Percentiles rank a stretch among this genome's conserved stretches.
Evolutionary conservation across 2,888 invertebrate species (phyloP).

Genomic region (Lepidocyrtinus sp.): DNA sequence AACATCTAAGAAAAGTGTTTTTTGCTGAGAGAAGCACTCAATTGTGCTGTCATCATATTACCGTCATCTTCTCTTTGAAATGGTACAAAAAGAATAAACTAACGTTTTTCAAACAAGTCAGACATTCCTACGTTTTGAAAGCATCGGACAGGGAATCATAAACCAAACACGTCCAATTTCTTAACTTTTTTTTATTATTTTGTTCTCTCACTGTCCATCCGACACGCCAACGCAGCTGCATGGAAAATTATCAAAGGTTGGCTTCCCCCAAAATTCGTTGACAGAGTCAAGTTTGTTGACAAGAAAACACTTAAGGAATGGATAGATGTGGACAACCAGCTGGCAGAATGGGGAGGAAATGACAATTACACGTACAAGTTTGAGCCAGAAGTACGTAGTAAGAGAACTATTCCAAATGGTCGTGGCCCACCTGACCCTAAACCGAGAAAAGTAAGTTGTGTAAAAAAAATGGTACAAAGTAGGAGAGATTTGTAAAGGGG

Average conservation of each 20-base stretch:
- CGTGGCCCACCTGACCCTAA: slow-evolving; percentile 55
- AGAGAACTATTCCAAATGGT: slow-evolving; percentile 51
- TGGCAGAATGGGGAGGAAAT: slow-evolving; percentile 85
- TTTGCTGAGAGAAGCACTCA: neutral
- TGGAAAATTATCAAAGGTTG: slow-evolving; percentile 92
- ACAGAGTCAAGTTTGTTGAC: slow-evolving; percentile 87
- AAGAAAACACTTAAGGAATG: slow-evolving; percentile 83
- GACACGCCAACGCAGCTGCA: slow-evolving; percentile 78
- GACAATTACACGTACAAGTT: slow-evolving; percentile 83
- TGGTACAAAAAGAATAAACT: neutral
- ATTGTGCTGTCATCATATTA: slow-evolving; percentile 20
- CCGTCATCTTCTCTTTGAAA: neutral
- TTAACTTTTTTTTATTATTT: neutral
- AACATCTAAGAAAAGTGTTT: neutral
- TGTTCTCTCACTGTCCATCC: slow-evolving; percentile 58
- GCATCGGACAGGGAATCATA: neutral
- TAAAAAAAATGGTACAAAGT: neutral
- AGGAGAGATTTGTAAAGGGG: neutral
- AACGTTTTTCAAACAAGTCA: neutral
- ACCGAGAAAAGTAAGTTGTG: slow-evolving; percentile 51
- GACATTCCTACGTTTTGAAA: neutral
- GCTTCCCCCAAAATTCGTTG: slow-evolving; percentile 89
- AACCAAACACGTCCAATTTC: slow-evolving; percentile 3
- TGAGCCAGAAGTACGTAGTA: slow-evolving; percentile 75
- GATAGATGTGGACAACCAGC: slow-evolving; percentile 83